These are phyloP conservation scores for Ametastegia equiseti DNA, from an alignment of 2,888 invertebrate genomes.

Conservation along the genomic window DNA sequence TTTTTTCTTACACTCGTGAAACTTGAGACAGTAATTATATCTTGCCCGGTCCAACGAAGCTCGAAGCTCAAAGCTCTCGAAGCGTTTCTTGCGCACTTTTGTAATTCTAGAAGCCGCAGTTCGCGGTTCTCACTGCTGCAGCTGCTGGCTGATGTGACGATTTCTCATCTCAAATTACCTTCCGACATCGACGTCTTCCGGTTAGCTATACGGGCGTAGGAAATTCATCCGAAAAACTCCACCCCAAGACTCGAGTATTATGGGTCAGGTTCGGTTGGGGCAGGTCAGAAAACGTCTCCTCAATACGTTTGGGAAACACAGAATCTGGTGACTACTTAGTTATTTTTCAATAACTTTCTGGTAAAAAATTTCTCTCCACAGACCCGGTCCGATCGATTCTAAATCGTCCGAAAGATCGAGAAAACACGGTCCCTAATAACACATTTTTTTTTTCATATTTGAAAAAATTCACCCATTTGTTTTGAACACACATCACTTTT, in stretches of 20 bases:
- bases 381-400: not conserved
- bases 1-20: not conserved
- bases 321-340: too few species aligned
- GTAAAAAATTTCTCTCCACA: not conserved
- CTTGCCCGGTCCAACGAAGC: not conserved
- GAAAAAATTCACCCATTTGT: not conserved
- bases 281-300: not conserved
- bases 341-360: too few species aligned
- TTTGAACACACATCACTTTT: not conserved
- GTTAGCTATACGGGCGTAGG: too few species aligned
- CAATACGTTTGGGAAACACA: too few species aligned
- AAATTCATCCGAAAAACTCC: not conserved
- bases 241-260: not conserved
- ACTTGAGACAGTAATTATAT: not conserved
- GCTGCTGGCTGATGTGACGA: not conserved
- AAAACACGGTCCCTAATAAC: not conserved
- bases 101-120: not conserved
- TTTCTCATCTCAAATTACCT: not conserved
- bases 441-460: not conserved
- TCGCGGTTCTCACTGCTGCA: not conserved
- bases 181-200: not conserved
- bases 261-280: not conserved
- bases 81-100: not conserved
- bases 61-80: not conserved
- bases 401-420: not conserved